phyloP scores from a whole-genome alignment of 2,113 vertebrate species.

The Phaethornis superciliosus region DNA sequence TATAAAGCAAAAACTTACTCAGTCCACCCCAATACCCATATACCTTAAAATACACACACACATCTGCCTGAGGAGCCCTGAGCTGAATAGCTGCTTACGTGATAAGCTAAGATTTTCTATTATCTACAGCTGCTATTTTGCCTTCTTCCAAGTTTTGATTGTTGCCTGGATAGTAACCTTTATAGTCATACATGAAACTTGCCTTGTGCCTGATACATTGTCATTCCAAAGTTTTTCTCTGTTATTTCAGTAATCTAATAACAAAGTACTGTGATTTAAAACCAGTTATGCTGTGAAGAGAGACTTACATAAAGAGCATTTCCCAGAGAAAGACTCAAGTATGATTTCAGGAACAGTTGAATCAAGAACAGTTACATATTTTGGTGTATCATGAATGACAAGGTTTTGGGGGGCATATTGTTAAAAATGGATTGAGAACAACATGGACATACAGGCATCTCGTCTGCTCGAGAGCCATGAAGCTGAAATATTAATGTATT shows the following conservation, averaged over 20 bases:
- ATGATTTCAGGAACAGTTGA: background rate
- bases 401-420: background rate
- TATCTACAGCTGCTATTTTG: background rate
- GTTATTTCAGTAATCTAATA: background rate
- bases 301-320: background rate
- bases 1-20: background rate
- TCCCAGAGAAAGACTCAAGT: background rate
- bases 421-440: background rate
- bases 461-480: background rate
- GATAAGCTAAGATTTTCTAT: background rate
- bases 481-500: background rate
- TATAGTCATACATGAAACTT: background rate
- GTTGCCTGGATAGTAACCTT: background rate
- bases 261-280: background rate
- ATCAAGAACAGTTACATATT: background rate
- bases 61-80: background rate
- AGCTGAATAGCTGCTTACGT: background rate
- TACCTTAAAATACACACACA: background rate
- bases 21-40: background rate
- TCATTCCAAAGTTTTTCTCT: background rate
- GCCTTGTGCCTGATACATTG: background rate
- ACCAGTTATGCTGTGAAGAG: background rate
- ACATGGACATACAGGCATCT: background rate
- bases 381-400: background rate
- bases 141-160: background rate